phyloP scores from a whole-genome alignment of 2,113 vertebrate species.

The Triplophysa rosa region DNA sequence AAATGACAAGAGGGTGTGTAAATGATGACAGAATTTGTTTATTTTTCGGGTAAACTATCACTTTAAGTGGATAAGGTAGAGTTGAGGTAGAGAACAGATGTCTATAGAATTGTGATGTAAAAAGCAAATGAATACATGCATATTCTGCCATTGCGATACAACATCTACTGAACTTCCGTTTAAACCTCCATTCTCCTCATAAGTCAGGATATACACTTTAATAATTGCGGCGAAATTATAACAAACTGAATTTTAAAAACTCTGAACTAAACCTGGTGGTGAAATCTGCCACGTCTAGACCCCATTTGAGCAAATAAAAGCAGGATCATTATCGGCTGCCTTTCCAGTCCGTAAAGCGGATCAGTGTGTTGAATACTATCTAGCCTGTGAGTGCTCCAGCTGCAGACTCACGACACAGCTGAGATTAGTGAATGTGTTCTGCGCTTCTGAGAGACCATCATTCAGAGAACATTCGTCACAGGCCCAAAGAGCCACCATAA shows the following conservation, averaged over 20 bases:
- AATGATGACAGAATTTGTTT: too few species aligned
- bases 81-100: too few species aligned
- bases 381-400: slow-evolving; percentile 31
- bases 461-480: not conserved
- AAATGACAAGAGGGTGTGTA: too few species aligned
- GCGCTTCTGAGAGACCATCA: not conserved
- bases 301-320: slow-evolving; percentile 14
- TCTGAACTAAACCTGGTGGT: not conserved
- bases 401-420: slow-evolving; percentile 39
- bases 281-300: not conserved
- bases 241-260: not conserved
- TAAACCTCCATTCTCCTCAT: too few species aligned
- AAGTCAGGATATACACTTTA: too few species aligned
- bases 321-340: slow-evolving; percentile 47
- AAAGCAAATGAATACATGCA: too few species aligned
- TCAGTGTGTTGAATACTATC: slow-evolving; percentile 45
- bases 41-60: too few species aligned
- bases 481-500: slow-evolving; percentile 29
- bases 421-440: slow-evolving; percentile 44
- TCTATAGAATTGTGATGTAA: too few species aligned
- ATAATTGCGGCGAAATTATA: not conserved
- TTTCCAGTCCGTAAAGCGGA: slow-evolving; percentile 42
- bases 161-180: too few species aligned
- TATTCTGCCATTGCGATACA: too few species aligned
- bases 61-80: too few species aligned